Conservation (phyloP, 2,888 invertebrate genomes). For the Drosophila paramelanica region DNA sequence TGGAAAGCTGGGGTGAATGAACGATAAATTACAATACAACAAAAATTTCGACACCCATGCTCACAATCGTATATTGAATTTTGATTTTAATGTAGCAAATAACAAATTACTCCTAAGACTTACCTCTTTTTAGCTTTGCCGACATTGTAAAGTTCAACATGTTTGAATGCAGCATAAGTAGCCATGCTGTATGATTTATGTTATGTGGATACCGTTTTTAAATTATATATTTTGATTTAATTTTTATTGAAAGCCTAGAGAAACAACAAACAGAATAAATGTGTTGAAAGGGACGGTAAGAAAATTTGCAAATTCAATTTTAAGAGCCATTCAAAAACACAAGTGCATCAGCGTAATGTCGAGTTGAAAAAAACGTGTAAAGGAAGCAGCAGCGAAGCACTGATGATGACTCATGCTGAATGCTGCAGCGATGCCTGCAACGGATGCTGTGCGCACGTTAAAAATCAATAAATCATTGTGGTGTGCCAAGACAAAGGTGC, state of each 20-base stretch:
- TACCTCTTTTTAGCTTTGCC: conserved; percentile 97
- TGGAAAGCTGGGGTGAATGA: conserved; percentile 62
- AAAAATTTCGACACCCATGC: conserved; percentile 14
- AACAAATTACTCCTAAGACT: conserved; percentile 66
- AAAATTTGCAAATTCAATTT: conserved; percentile 49
- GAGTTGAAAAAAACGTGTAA: conserved; percentile 16
- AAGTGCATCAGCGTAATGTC: conserved; percentile 8
- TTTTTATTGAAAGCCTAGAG: conserved; percentile 55
- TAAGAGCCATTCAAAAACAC: conserved; percentile 1
- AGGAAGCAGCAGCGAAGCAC: conserved; percentile 29
- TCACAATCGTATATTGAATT: conserved; percentile 6
- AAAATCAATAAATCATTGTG: conserved; percentile 43
- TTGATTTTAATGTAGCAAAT: conserved; percentile 2
- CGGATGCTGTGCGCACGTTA: conserved; percentile 42
- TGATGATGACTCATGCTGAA: conserved; percentile 50
- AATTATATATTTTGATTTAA: conserved; percentile 25
- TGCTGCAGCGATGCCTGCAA: conserved; percentile 31
- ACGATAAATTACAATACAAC: conserved; percentile 59
- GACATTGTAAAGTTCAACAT: conserved; percentile 96
- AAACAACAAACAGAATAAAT: conserved; percentile 35
- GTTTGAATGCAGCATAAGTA: conserved; percentile 96
- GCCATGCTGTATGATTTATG: conserved; percentile 87
- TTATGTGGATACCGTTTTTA: conserved; percentile 23
- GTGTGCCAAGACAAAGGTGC: conserved; percentile 9
- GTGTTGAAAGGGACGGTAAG: conserved; percentile 1